phyloP scores from a whole-genome alignment of 2,797 vertebrate genomes.

The Falco peregrinus region DNA sequence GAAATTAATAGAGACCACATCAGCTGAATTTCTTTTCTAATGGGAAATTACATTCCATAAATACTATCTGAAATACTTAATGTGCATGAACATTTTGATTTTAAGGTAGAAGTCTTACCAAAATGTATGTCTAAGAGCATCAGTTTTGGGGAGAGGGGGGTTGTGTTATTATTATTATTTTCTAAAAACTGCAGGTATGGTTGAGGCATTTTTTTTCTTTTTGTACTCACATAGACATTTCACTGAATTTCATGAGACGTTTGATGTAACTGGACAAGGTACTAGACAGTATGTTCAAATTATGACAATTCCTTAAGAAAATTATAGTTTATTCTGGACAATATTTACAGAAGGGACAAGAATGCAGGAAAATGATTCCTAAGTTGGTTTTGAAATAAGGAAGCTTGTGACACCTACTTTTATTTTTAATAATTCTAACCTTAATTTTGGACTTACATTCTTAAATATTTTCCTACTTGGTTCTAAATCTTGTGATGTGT shows the following conservation, averaged over 20 bases:
- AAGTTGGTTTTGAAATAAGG: neutral
- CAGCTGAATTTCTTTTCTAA: slow-evolving; percentile 54
- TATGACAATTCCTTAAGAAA: neutral
- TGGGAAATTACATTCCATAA: slow-evolving; percentile 56
- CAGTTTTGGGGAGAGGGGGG: neutral
- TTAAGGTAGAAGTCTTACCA: neutral
- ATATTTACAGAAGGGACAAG: neutral
- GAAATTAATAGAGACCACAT: slow-evolving; percentile 49
- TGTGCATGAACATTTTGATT: neutral
- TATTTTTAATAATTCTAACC: neutral
- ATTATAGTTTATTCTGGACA: neutral
- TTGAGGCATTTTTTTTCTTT: neutral
- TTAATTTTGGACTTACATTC: neutral
- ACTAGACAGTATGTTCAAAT: neutral
- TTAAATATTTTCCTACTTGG: neutral
- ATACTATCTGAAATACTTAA: neutral
- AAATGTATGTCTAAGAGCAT: neutral
- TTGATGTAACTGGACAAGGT: neutral
- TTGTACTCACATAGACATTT: neutral
- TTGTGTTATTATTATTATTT: neutral
- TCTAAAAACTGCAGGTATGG: neutral
- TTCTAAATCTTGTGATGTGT: neutral
- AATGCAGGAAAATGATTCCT: neutral
- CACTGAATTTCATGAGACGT: neutral
- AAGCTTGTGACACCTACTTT: neutral